Conservation (phyloP, 37 sponge, comb jelly and placozoan genomes). For the Dysidea cf. avara region DNA sequence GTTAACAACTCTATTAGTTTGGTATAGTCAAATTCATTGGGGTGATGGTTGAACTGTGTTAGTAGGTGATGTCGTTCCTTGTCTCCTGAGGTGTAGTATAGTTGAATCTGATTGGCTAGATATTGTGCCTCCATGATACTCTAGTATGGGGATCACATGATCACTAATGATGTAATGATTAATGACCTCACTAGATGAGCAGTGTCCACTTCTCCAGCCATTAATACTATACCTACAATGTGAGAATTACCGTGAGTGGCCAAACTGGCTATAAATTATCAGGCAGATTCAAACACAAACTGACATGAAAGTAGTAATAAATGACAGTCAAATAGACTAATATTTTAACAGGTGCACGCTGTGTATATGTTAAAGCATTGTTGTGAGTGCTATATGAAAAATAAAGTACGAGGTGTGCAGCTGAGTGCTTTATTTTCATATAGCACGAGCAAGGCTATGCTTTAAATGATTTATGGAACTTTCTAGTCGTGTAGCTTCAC, state of each 20-base stretch:
- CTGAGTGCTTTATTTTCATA: no score
- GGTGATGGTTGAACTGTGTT: constrained; percentile 52
- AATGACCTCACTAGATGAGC: constrained; percentile 19
- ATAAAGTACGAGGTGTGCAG: no score
- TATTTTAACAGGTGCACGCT: no score
- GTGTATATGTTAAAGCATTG: no score
- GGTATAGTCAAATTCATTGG: constrained; percentile 63
- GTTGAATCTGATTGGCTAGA: constrained; percentile 73
- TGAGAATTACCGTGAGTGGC: not conserved
- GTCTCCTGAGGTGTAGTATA: constrained; percentile 59
- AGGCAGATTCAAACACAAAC: no score
- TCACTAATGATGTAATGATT: not conserved
- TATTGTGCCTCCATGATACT: constrained; percentile 60
- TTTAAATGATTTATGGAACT: no score
- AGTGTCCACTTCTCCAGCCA: constrained; percentile 64
- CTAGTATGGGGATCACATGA: constrained; percentile 9
- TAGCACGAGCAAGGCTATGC: no score
- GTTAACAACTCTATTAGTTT: constrained; percentile 36
- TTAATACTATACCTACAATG: constrained; percentile 53
- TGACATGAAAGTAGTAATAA: no score
- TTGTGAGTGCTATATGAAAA: no score
- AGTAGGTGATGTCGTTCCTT: constrained; percentile 25
- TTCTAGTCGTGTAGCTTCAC: no score
- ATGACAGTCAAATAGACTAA: no score
- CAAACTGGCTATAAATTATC: no score